Evolutionary conservation across 1,140 invertebrate genomes (phyloP), one percentile per base, ranked within the genome.

Genomic region (Hylaeus volcanicus): DNA sequence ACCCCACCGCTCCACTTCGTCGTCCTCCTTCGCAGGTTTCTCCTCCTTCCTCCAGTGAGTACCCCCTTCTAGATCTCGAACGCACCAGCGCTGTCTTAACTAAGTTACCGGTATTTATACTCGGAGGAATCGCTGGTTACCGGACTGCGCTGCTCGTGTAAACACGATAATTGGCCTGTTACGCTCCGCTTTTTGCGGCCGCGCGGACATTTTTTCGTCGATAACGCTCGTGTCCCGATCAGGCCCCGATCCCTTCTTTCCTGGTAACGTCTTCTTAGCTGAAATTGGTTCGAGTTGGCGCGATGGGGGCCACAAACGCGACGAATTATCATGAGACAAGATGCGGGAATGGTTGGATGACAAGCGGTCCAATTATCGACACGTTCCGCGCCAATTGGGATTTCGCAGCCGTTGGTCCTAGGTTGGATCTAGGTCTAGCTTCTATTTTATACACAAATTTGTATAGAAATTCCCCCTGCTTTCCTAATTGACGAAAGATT

Each of bases 161-260:
- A 86, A 87, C 86, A 81, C 77, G 81, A 86, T 86, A 87, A 87
- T 86, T 87, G 74, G 75, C 70, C 81, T 76, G 84, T 86, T 84
- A 86, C 84, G 80, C 58, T 61, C 48, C 60, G 84, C 60, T 74
- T 64, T 74, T 79, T 69, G 71, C 69, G 39, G 53, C 6, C 26
- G 53, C 61, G 61, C 48, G 71, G 61, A 71, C 73, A 41, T 86
- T 86, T 83, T 76, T 74, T 66, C 26, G 11, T 11, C 55, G 56
- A 77, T 69, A 66, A 69, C 60, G 53, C 58, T 3, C 14, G 64
- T 48, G 26, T 58, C 63, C 39, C 63, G 51, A 45, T 58, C 64
- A 14, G 26, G 2, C 51, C 51, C 14, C 12, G 9, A 3, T 69
- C 55, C 37, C 15, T 6, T 4, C 11, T 9, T 9, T 11, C 51